phyloP scores from a whole-genome alignment of 2,797 vertebrate species.

The Morus bassanus region DNA sequence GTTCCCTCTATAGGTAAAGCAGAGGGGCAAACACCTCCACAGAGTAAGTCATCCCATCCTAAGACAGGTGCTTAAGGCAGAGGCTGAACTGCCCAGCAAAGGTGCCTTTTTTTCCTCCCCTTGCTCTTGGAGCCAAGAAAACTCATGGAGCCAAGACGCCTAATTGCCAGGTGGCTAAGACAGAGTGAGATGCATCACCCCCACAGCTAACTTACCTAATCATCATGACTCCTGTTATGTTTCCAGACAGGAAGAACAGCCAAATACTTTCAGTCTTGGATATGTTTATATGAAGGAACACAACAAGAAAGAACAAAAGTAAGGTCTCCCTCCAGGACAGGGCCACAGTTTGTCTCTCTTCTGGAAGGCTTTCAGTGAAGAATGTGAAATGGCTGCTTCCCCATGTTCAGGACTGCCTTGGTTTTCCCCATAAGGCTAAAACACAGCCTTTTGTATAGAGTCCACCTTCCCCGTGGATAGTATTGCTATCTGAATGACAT shows the following conservation, averaged over 20 bases:
- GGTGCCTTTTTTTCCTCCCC: background rate
- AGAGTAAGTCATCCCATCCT: background rate
- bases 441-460: background rate
- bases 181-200: conserved; percentile 38
- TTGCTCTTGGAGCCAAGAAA: background rate
- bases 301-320: conserved; percentile 60
- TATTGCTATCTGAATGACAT: background rate
- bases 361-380: background rate
- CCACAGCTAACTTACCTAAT: conserved; percentile 60
- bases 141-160: background rate
- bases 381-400: background rate
- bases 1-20: background rate
- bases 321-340: conserved; percentile 42
- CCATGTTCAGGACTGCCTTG: background rate
- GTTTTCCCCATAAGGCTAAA: background rate
- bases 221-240: conserved; percentile 33
- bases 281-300: conserved; percentile 27
- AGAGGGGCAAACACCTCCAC: background rate
- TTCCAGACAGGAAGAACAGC: conserved; percentile 46
- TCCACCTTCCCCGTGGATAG: background rate
- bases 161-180: conserved; percentile 50
- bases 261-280: conserved; percentile 49
- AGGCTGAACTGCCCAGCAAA: conserved; percentile 2
- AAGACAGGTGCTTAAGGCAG: conserved; percentile 44
- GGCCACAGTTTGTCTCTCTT: background rate